A percentile compares a stretch with the other conserved stretches of the same genome.
phyloP scores from a whole-genome alignment of 2,888 invertebrate species.

The Melieria omissa region DNA sequence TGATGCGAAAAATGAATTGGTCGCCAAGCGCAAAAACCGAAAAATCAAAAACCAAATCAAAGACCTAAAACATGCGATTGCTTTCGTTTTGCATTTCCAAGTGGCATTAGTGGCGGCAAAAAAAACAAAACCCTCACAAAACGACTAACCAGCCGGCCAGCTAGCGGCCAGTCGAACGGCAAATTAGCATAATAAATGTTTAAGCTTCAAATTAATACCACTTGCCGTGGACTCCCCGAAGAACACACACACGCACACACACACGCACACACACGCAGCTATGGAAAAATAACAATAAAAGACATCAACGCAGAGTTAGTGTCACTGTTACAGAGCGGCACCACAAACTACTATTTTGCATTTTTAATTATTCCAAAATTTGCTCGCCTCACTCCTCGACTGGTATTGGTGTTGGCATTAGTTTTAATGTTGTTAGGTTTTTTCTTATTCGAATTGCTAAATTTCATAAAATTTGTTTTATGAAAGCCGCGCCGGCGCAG shows the following conservation, averaged over 20 bases:
- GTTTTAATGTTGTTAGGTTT: too few relatives aligned
- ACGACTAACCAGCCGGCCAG: neutral
- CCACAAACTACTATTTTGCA: conserved; percentile 49
- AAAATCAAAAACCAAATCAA: neutral
- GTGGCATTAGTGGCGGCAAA: neutral
- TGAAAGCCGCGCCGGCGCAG: too few relatives aligned
- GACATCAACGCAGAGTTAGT: neutral
- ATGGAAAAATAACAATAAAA: too few relatives aligned
- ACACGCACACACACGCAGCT: neutral
- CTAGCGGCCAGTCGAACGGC: neutral
- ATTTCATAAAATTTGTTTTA: too few relatives aligned
- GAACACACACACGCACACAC: neutral
- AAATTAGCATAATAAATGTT: conserved; percentile 19
- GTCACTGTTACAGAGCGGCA: conserved; percentile 33
- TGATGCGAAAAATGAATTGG: neutral
- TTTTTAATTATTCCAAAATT: conserved; percentile 50
- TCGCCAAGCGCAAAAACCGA: neutral
- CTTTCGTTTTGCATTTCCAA: neutral
- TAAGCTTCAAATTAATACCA: conserved; percentile 14
- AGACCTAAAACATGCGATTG: neutral
- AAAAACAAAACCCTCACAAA: neutral
- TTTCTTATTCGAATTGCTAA: too few relatives aligned
- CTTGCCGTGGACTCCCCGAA: neutral
- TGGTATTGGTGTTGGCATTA: neutral
- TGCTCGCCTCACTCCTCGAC: neutral